Evolutionary conservation across 2,888 invertebrate genomes (phyloP), one percentile per base, ranked within the genome.

Genomic region (Agriotes lineatus): DNA sequence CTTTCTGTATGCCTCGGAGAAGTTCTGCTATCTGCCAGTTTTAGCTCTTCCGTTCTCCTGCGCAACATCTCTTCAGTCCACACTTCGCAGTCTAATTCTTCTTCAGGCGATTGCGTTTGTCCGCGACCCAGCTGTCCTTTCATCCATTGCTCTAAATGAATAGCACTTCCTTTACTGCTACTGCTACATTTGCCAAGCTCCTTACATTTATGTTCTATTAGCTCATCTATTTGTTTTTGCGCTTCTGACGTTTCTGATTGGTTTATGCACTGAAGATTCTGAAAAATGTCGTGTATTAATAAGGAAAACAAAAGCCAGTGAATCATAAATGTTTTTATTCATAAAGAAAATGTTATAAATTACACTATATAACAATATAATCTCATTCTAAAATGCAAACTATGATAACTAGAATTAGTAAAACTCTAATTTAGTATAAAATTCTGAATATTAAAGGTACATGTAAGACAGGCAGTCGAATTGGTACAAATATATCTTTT

Each of bases 91-190:
- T 88, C 86, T 1, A 87, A 85, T 79, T 89, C 89, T 10, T 83
- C 81, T 35, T 83, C 84, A 0, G 85, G 80, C 14, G 82, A 82
- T 75, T 64, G 54, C 1, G 45, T 16, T 57, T 69, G 50, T 57
- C 75, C 70, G 37, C 88, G 86, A 72, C 91, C 91, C 56, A 93
- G 87, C 69, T 93, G 88, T 2, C 92, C 91, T 67, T 91, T 92
- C 91, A 93, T 93, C 93, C 93, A 93, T 77, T 92, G 89, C 72
- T 93, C 92, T 73, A 93, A 85, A 77, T 93, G 93, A 54, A 92
- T 82, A 0, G 92, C 92, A 63, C 91, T 92, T 12, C 91, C 91
- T 81, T 89, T 90, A 77, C 90, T 90, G 37, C 88, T 86, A 54
- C 89, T 88, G 74, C 88, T 88, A 56, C 85, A 86, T 81, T 89